Percentiles rank a stretch among this genome's conserved stretches.
These are phyloP conservation scores for Trachelus troglodyta DNA, from an alignment of 2,888 invertebrate species.

Conservation along the genomic window DNA sequence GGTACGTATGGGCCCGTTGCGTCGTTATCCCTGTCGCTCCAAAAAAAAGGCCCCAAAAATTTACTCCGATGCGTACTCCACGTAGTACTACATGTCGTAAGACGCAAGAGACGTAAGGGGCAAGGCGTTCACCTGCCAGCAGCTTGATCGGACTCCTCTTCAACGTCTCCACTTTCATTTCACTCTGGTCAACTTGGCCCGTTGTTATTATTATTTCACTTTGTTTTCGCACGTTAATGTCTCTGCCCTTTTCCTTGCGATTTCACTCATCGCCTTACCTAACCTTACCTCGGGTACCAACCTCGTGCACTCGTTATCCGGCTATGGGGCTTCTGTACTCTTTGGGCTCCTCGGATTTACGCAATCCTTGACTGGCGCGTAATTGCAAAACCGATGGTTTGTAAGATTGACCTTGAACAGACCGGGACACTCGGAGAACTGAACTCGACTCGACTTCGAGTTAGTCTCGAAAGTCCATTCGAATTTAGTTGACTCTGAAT, in stretches of 20 bases:
- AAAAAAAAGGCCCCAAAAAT: background rate
- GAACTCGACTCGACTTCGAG: constrained; percentile 9
- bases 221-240: background rate
- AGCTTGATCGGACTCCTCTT: background rate
- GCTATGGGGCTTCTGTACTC: background rate
- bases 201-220: background rate
- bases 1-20: background rate
- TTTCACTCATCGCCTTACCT: background rate
- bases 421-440: background rate
- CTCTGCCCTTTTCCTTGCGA: background rate
- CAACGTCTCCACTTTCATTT: background rate
- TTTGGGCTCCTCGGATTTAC: background rate
- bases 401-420: constrained; percentile 50
- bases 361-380: constrained; percentile 11
- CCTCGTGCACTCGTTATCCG: background rate
- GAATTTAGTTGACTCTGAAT: background rate
- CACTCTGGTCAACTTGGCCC: background rate
- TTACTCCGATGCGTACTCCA: background rate
- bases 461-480: background rate
- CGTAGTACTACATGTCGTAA: background rate
- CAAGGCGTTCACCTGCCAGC: background rate
- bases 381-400: constrained; percentile 40
- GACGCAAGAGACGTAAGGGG: background rate
- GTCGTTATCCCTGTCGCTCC: background rate
- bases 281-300: background rate